Base-by-base conservation (phyloP, 2,888 invertebrate species). In the Dicyrtoma fusca region DNA sequence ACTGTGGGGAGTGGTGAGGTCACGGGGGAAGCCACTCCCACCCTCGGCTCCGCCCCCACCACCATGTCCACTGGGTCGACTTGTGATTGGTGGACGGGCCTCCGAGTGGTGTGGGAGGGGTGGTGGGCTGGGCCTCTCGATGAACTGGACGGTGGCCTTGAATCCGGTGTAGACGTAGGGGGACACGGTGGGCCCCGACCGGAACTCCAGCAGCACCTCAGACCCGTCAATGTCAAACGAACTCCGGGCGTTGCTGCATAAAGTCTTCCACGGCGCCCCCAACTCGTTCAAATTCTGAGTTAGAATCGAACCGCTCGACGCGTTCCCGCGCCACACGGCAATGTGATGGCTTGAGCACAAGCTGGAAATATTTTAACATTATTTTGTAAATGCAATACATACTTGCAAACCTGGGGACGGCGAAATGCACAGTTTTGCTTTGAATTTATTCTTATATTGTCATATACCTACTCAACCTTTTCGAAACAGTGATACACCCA, bases 111-210 rank as follows among this genome's bases (percentile, higher is more conserved):
- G n/a, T n/a, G n/a, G n/a, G n/a, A n/a, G n/a, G n/a, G n/a, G n/a
- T n/a, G n/a, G n/a, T n/a, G n/a, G n/a, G n/a, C n/a, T n/a, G n/a
- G n/a, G n/a, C n/a, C n/a, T n/a, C n/a, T n/a, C n/a, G 45, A 79
- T 65, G 69, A 77, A 77, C 64, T 76, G 75, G 51, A 77, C 78
- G 25, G 71, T 65, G 23, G 79, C 79, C 51, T 75, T 70, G 65
- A 79, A 79, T 47, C 79, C 79, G 59, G 75, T 77, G 74, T 78
- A 76, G 13, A 78, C 55, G 66, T 78, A 79, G 4, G 79, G 79
- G 3, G 78, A 75, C 11, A 72, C 62, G 10, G 75, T 78, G 1
- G 76, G 34, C 8, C 78, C 79, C n/a, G 77, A 77, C 53, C 77
- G 71, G 66, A 79, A 79, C 61, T 79, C 79, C 5, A 79, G 53